phyloP scores from a whole-genome alignment of 2,797 vertebrate genomes.

The Syndactyla subalaris region DNA sequence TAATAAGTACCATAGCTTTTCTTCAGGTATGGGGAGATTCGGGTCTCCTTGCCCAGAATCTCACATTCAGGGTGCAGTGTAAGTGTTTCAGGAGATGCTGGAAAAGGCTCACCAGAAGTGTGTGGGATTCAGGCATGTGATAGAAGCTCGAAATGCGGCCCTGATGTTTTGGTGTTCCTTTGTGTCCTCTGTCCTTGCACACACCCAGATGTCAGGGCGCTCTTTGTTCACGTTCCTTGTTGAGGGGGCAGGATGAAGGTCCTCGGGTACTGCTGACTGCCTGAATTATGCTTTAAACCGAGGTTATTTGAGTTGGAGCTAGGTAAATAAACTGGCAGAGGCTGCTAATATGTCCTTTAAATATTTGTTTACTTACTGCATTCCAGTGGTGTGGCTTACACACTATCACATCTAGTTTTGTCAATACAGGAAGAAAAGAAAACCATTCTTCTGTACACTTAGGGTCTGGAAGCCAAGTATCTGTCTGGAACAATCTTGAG shows the following conservation, averaged over 20 bases:
- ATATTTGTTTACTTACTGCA: constrained; percentile 56
- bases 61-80: not conserved
- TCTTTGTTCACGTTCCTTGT: not conserved
- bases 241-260: not conserved
- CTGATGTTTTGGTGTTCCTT: not conserved
- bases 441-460: not conserved
- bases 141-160: not conserved
- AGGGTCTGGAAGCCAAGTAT: constrained; percentile 17
- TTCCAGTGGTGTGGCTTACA: constrained; percentile 43
- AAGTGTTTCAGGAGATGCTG: not conserved
- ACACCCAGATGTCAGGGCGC: not conserved
- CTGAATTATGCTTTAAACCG: constrained; percentile 31
- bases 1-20: not conserved
- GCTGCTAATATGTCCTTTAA: not conserved
- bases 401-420: constrained; percentile 39
- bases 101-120: not conserved
- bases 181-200: not conserved
- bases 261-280: not conserved
- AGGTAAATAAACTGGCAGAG: constrained; percentile 53
- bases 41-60: not conserved
- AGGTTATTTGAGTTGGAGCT: constrained; percentile 52
- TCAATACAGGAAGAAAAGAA: constrained; percentile 36
- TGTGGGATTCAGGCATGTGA: not conserved
- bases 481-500: not conserved
- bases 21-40: not conserved